Base-by-base conservation (phyloP, 2,797 vertebrate genomes). In the Onychomys torridus region DNA sequence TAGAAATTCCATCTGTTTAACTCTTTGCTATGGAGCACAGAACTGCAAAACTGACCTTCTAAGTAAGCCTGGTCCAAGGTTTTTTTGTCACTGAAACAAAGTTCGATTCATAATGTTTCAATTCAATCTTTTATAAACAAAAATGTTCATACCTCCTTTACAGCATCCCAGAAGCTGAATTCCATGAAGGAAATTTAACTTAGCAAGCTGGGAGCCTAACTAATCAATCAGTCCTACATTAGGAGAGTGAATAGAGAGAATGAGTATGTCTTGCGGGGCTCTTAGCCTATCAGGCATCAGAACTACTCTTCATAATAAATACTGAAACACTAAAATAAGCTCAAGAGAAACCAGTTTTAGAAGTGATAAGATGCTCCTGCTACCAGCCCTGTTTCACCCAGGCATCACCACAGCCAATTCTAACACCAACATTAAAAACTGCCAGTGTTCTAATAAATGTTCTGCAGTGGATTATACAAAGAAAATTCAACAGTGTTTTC, bases 1-100 rank as follows among this genome's bases (percentile, higher is more conserved):
- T 81, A 37, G 13, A 86, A 89, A 78, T 82, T 37, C 21, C 52
- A 75, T 61, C 7, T 83, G 37, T 83, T 40, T 59, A 55, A 88
- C 32, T 79, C 49, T 52, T 34, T 55, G 16, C 65, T 3, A 77
- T 4, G 67, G 91, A 90, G 88, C 63, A 52, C 29, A 52, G 21
- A 88, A 79, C 40, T 84, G 52, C 52, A 43, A 71, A 65, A 71
- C 3, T 27, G 14, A 69, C 49, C 75, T 34, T 77, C 63, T 85
- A 73, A 65, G 71, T 13, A 95, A 92, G 92, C 59, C 23, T 78
- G 67, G 40, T 49, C 21, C 85, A 90, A 57, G 59, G 57, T 57
- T 57, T 73, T 82, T 89, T 83, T 61, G 57, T 37, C 77, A 65
- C 10, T 91, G 91, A 79, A 94, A 88, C 29, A 21, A 75, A 93